Conservation (phyloP, 2,888 invertebrate species). For the Scaptomyza caliginosa region DNA sequence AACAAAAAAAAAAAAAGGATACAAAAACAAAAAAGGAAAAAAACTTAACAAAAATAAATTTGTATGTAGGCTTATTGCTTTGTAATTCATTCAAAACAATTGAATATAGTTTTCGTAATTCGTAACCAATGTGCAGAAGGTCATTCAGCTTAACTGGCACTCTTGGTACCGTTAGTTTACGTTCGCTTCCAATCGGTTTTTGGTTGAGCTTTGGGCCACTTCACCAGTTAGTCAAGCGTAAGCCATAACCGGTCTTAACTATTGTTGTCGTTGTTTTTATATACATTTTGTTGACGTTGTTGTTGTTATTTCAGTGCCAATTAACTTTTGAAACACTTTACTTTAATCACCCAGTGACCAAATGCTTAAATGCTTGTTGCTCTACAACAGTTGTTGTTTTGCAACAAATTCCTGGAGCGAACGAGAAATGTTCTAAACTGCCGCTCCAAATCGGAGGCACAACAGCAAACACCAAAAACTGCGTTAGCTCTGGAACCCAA, state of each 20-base stretch:
- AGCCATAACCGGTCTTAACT: conserved; percentile 64
- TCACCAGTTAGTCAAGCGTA: conserved; percentile 59
- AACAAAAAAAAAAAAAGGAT: background rate
- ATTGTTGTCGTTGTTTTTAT: conserved; percentile 21
- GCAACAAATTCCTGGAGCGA: conserved; percentile 17
- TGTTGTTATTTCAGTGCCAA: conserved; percentile 56
- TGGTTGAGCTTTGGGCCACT: conserved; percentile 31
- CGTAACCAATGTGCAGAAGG: conserved; percentile 48
- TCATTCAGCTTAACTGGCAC: conserved; percentile 55
- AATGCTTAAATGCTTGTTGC: conserved; percentile 47
- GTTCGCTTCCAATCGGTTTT: conserved; percentile 49
- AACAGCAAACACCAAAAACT: conserved; percentile 10
- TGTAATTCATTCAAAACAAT: too few species aligned
- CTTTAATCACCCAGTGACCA: conserved; percentile 68
- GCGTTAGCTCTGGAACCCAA: conserved; percentile 61
- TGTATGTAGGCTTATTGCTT: background rate
- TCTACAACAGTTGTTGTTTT: conserved; percentile 12
- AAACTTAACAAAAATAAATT: too few species aligned
- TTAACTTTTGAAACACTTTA: conserved; percentile 76
- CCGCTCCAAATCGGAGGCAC: conserved; percentile 24
- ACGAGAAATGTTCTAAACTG: conserved; percentile 42
- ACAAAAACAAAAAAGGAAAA: background rate
- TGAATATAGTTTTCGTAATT: background rate
- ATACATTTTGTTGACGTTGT: conserved; percentile 17
- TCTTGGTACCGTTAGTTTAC: conserved; percentile 40